Conservation (phyloP, 2,797 vertebrate species). For the Tapirus indicus region DNA sequence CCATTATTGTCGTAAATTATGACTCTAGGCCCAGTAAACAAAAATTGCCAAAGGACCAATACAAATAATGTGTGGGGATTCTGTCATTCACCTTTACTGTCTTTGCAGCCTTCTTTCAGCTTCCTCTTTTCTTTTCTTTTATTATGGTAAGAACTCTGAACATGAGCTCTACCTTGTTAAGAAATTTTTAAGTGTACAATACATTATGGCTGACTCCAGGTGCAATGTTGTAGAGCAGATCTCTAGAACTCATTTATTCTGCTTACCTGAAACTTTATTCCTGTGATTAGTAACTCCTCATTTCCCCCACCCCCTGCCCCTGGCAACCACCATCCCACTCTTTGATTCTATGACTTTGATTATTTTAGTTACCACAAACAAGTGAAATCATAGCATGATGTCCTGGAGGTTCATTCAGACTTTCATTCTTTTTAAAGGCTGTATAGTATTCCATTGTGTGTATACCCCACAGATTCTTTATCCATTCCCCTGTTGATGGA, state of each 20-base stretch:
- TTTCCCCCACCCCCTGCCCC: neutral
- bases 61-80: neutral
- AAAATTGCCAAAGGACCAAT: neutral
- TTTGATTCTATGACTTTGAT: neutral
- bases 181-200: neutral
- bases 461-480: neutral
- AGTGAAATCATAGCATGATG: neutral
- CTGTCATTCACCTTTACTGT: neutral
- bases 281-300: rapidly evolving
- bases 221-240: too few relatives aligned
- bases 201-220: neutral
- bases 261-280: neutral
- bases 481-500: too few relatives aligned
- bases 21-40: neutral
- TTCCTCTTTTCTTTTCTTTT: neutral
- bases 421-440: neutral
- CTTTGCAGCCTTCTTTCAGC: neutral
- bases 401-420: neutral
- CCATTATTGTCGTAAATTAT: neutral
- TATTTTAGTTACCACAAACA: neutral
- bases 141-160: neutral
- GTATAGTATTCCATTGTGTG: neutral
- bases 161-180: neutral
- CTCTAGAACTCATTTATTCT: neutral
- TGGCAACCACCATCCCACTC: neutral